Evolutionary conservation across 2,888 invertebrate species (phyloP).

Genomic region (Flexamia atlantica): DNA sequence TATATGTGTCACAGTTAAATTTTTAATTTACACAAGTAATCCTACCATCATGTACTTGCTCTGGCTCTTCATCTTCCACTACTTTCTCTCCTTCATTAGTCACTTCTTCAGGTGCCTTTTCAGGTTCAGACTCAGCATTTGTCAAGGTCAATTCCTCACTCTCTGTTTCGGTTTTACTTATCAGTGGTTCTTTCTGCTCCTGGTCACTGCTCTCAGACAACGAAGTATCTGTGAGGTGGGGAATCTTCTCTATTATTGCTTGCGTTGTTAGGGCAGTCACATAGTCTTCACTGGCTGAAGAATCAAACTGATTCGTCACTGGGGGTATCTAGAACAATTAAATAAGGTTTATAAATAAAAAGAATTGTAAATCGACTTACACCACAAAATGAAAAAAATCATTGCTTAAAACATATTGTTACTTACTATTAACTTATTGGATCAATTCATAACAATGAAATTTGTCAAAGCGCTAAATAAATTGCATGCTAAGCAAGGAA

Average conservation of each 20-base stretch:
- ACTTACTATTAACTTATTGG: too few species aligned
- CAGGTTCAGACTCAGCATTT: slow-evolving; percentile 13
- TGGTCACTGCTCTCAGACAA: slow-evolving; percentile 38
- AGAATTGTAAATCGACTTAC: too few species aligned
- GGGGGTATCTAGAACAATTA: neutral
- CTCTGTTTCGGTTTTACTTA: neutral
- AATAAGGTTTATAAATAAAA: too few species aligned
- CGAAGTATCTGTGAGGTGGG: neutral
- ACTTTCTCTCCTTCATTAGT: neutral
- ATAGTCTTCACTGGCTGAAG: slow-evolving; percentile 31
- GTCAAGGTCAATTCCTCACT: neutral
- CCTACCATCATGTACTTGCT: neutral
- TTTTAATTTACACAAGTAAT: too few species aligned
- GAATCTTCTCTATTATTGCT: slow-evolving; percentile 46
- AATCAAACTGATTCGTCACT: neutral
- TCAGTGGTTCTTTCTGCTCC: slow-evolving; percentile 5
- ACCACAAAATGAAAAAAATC: too few species aligned
- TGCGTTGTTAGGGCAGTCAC: slow-evolving; percentile 35
- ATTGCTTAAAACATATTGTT: too few species aligned
- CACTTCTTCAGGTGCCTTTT: slow-evolving; percentile 9
- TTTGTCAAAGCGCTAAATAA: too few species aligned
- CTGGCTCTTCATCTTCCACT: slow-evolving; percentile 19
- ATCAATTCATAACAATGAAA: too few species aligned
- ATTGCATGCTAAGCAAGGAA: too few species aligned
- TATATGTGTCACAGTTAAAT: too few species aligned